Conservation (phyloP, 2,888 invertebrate genomes). For the Horisme vitalbata region DNA sequence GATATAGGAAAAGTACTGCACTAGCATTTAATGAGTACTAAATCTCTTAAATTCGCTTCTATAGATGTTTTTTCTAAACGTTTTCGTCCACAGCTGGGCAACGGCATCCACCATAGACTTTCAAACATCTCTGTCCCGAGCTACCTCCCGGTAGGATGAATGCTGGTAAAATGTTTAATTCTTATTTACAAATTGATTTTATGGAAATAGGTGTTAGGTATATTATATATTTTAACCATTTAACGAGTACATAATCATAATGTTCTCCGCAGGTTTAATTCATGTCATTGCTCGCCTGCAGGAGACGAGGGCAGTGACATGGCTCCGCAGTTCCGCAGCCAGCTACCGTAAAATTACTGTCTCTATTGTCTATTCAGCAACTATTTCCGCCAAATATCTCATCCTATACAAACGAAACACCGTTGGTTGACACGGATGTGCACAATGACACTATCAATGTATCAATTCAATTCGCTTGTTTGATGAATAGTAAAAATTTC, state of each 20-base stretch:
- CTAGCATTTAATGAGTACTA: too few relatives aligned
- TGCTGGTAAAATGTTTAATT: too few relatives aligned
- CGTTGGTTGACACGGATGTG: conserved; percentile 53
- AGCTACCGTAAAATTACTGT: conserved; percentile 70
- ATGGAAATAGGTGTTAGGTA: too few relatives aligned
- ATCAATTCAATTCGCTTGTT: conserved; percentile 14
- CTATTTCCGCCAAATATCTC: conserved; percentile 61
- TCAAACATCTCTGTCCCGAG: too few relatives aligned
- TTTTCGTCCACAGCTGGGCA: too few relatives aligned
- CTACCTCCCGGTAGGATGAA: too few relatives aligned
- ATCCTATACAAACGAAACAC: conserved; percentile 49
- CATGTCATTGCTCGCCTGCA: conserved; percentile 17
- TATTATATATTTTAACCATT: background rate
- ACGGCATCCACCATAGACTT: too few relatives aligned
- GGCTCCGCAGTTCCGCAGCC: conserved; percentile 67
- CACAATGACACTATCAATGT: conserved; percentile 28
- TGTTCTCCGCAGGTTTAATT: conserved; percentile 9
- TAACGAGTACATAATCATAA: background rate
- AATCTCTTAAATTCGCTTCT: too few relatives aligned
- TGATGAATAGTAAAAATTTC: background rate
- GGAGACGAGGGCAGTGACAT: conserved; percentile 60
- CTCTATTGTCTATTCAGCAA: conserved; percentile 60
- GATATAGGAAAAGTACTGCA: too few relatives aligned
- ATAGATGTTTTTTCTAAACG: too few relatives aligned
- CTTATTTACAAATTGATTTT: too few relatives aligned